A percentile compares a stretch with the other conserved stretches of the same genome.
phyloP scores from a whole-genome alignment of 2,113 vertebrate genomes.

The Rhynchomys soricoides region DNA sequence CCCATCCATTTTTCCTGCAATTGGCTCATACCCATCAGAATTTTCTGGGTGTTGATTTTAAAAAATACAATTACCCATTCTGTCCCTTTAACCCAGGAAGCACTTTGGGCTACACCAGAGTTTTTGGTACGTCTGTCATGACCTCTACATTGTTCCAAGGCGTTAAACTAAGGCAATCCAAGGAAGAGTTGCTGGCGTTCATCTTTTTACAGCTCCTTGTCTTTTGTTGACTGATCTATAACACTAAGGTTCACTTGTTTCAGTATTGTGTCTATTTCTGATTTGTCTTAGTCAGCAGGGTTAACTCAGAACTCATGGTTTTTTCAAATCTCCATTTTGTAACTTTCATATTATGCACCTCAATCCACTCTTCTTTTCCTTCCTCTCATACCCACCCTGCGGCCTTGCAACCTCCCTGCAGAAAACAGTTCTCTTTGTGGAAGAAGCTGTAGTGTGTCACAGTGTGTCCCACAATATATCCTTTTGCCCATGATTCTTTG shows the following conservation, averaged over 20 bases:
- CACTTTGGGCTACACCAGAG: fast-evolving
- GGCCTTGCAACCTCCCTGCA: not conserved
- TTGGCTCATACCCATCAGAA: not conserved
- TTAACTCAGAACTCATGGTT: not conserved
- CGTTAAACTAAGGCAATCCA: not conserved
- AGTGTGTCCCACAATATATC: not conserved
- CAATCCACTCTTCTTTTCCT: not conserved
- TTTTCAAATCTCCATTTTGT: no score
- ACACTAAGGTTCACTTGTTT: not conserved
- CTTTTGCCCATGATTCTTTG: not conserved
- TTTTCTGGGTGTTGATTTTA: not conserved
- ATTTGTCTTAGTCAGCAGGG: not conserved
- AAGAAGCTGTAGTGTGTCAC: not conserved
- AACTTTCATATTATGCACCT: not conserved
- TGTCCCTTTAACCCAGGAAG: not conserved
- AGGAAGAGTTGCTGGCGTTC: not conserved
- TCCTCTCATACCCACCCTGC: not conserved
- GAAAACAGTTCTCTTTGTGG: not conserved
- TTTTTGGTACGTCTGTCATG: not conserved
- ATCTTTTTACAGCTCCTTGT: no score
- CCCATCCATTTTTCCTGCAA: not conserved
- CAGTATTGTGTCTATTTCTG: not conserved
- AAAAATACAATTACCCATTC: not conserved
- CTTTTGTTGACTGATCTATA: not conserved
- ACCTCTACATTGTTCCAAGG: not conserved